Conservation (phyloP, 1,140 invertebrate species). For the Pomacea maculata region DNA sequence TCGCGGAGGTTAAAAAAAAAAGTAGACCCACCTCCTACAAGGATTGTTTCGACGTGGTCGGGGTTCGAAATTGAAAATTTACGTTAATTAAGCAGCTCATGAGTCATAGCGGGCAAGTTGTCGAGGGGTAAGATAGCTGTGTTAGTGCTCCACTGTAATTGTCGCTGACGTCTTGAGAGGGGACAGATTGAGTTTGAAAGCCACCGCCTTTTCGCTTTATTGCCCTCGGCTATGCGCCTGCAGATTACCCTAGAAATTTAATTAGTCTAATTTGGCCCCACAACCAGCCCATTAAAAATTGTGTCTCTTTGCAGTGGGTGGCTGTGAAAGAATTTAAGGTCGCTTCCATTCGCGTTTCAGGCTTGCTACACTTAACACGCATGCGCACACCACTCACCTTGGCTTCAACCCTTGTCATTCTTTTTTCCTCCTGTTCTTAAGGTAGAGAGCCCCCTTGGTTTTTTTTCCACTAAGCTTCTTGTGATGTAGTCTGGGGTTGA, state of each 20-base stretch:
- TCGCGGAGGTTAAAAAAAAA: background rate
- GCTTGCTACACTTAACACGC: no score
- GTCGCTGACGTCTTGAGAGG: background rate
- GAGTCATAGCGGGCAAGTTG: background rate
- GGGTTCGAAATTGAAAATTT: conserved; percentile 6
- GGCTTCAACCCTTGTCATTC: no score
- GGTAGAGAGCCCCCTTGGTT: no score
- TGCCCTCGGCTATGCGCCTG: background rate
- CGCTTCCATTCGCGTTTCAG: no score
- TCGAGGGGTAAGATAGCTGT: background rate
- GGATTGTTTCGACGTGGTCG: background rate
- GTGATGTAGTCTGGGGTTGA: no score
- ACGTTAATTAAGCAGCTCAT: background rate
- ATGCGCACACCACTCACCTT: no score
- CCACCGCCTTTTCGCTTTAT: background rate
- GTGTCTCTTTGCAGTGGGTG: background rate
- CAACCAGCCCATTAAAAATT: conserved; percentile 2
- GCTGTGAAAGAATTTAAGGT: no score
- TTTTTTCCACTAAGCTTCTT: no score
- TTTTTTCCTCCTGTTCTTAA: no score
- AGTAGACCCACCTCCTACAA: background rate
- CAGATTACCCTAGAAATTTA: conserved; percentile 7
- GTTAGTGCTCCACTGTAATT: background rate
- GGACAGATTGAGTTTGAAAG: conserved; percentile 5
- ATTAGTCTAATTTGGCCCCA: conserved; percentile 7